Base-by-base conservation (phyloP, 2,113 vertebrate genomes). In the Carassius carassius region DNA sequence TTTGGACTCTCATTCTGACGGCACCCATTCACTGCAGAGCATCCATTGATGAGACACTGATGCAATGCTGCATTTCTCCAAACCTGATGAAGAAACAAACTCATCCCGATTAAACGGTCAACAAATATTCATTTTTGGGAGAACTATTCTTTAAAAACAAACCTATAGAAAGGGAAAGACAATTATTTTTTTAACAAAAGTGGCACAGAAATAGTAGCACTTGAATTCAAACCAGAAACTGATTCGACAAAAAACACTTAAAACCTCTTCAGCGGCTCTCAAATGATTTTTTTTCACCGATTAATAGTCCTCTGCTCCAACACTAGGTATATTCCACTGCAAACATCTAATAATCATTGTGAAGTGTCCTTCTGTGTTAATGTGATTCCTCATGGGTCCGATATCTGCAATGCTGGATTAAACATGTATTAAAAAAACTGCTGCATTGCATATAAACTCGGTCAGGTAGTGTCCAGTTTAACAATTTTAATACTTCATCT, bases 161-260 rank as follows among this genome's bases (percentile, higher is more conserved):
- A 10, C 5, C 1, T 10, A 1, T 21, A n/a, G 17, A 56, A 19
- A 56, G 54, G 6, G 17, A 21, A 21, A 56, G 1, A 8, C 51
- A 54, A 54, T 54, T 56, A 56, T 51, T 19, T 51, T 19, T n/a
- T 63, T 37, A 75, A 58, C 81, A 75, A 74, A 37, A 83, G n/a
- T 1, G 25, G 60, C 23, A 25, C 11, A 12, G 60, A 63, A 63
- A 63, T 29, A 65, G 12, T 6, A n/a, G 19, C 8, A 8, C 23
- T 16, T 12, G 60, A n/a, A 65, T 25, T 29, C 25, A 65, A 65
- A 65, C 23, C 62, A 14, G n/a, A 3, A 60, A 60, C 19, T n/a
- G 56, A 65, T 29, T 23, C 23, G 5, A 65, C 23, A 29, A 5
- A 29, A 65, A 65, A 29, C 62, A 65, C 23, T 65, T 65, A 5